Percentiles rank a stretch among this genome's conserved stretches.
Conservation (phyloP, 1,140 invertebrate species). For the Drosophila quadrilineata region DNA sequence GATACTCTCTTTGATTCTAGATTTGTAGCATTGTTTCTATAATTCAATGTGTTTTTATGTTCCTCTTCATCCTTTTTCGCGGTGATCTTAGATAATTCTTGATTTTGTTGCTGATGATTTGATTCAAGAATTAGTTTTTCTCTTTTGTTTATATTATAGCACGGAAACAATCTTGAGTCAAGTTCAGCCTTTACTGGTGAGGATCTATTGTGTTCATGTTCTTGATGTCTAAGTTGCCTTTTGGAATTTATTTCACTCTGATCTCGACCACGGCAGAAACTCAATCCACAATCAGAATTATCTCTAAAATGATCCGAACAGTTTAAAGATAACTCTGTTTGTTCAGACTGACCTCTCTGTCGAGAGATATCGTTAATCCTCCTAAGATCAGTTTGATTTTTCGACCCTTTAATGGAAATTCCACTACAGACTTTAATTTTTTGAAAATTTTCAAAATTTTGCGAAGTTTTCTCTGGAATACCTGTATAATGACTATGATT, state of each 20-base stretch:
- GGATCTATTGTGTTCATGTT: neutral
- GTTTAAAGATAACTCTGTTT: conserved; percentile 5
- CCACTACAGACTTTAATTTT: no score
- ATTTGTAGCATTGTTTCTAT: no score
- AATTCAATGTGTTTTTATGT: no score
- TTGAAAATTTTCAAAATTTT: no score
- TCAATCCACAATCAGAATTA: conserved; percentile 15
- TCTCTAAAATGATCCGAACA: neutral
- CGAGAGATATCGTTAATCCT: no score
- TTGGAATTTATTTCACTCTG: no score
- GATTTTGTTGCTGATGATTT: neutral
- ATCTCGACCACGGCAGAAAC: neutral
- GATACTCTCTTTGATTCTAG: neutral
- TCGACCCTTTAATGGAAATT: neutral
- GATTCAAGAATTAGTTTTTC: neutral
- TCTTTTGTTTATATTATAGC: no score
- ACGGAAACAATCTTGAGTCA: no score
- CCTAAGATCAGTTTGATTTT: neutral
- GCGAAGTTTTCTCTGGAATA: no score
- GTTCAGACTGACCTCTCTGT: conserved; percentile 8
- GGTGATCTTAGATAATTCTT: neutral
- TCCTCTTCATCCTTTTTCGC: no score
- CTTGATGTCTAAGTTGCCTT: neutral
- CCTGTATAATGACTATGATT: no score
- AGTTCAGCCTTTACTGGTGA: neutral